These are phyloP conservation scores for Sarcophaga variegata DNA, from an alignment of 2,888 invertebrate genomes.

Conservation along the genomic window DNA sequence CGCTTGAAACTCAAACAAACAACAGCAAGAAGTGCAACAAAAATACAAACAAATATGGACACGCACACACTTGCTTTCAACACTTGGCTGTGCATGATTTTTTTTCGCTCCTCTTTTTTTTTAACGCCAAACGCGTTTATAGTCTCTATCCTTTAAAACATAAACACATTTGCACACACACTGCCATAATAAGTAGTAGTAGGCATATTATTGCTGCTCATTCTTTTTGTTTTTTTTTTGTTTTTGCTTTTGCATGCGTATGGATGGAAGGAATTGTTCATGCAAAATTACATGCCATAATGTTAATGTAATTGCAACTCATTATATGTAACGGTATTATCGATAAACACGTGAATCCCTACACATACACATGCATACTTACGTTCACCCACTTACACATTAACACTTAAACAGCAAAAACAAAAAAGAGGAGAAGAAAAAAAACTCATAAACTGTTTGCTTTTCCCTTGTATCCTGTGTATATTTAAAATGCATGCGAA, in stretches of 20 bases:
- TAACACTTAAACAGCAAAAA: neutral
- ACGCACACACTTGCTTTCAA: slow-evolving; percentile 46
- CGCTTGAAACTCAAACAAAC: slow-evolving; percentile 15
- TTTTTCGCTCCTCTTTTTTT: neutral
- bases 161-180: neutral
- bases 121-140: slow-evolving; percentile 28
- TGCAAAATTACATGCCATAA: slow-evolving; percentile 70
- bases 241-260: too few species aligned
- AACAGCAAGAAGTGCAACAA: slow-evolving; percentile 7
- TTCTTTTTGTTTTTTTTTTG: too few species aligned
- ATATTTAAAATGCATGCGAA: neutral
- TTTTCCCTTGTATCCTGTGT: neutral
- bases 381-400: slow-evolving; percentile 26
- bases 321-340: slow-evolving; percentile 69
- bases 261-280: slow-evolving; percentile 49
- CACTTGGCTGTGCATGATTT: slow-evolving; percentile 18
- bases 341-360: slow-evolving; percentile 17
- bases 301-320: slow-evolving; percentile 73
- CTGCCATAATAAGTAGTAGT: neutral
- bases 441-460: neutral
- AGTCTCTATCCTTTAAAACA: slow-evolving; percentile 7
- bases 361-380: slow-evolving; percentile 23
- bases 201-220: too few species aligned
- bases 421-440: neutral
- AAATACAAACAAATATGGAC: slow-evolving; percentile 18